phyloP scores from a whole-genome alignment of 30 jellyfish, hydroid and myxozoan species.

The Calvadosia cruxmelitensis region DNA sequence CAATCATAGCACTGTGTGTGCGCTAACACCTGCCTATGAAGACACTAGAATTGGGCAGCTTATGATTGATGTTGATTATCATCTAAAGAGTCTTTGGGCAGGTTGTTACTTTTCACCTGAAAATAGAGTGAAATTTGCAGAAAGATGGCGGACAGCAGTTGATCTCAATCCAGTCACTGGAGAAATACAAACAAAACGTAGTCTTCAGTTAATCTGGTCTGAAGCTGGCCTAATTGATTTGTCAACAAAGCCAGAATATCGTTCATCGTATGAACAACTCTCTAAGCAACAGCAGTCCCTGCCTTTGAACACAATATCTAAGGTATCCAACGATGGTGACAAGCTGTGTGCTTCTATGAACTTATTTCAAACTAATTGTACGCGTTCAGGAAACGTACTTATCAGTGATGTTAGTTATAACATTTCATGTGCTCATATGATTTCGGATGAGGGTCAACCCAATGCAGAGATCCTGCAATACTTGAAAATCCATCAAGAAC shows the following conservation, averaged over 20 bases:
- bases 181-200: slow-evolving; percentile 48
- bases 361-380: slow-evolving; percentile 22
- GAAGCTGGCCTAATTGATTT: slow-evolving; percentile 56
- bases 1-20: slow-evolving; percentile 41
- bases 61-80: slow-evolving; percentile 45
- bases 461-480: slow-evolving; percentile 20
- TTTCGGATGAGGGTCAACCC: not conserved
- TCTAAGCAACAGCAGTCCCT: not conserved
- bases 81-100: slow-evolving; percentile 51
- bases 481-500: slow-evolving; percentile 24
- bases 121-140: slow-evolving; percentile 31
- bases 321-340: slow-evolving; percentile 30
- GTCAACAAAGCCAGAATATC: slow-evolving; percentile 27
- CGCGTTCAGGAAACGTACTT: slow-evolving; percentile 14
- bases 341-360: slow-evolving; percentile 30
- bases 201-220: slow-evolving; percentile 53
- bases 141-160: slow-evolving; percentile 55
- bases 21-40: slow-evolving; percentile 42
- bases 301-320: slow-evolving; percentile 27
- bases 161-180: slow-evolving; percentile 44
- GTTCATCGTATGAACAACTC: not conserved
- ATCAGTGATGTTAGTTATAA: slow-evolving; percentile 18
- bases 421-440: slow-evolving; percentile 5
- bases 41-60: slow-evolving; percentile 60
- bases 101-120: slow-evolving; percentile 40